phyloP scores from a whole-genome alignment of 2,113 vertebrate genomes.

The Rhodinocichla rosea region DNA sequence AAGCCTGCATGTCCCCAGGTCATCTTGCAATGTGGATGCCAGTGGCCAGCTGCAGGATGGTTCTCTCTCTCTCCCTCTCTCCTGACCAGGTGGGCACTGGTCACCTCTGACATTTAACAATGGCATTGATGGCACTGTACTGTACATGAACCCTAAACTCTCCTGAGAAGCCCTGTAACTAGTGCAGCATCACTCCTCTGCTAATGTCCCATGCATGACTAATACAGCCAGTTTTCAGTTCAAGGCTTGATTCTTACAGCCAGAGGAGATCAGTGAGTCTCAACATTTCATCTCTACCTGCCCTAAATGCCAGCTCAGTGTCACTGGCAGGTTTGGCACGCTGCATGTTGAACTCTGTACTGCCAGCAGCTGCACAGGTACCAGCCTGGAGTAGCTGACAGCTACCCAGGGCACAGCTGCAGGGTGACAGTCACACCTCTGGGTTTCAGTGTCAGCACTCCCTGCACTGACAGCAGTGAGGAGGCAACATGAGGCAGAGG shows the following conservation, averaged over 20 bases:
- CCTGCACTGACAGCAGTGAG: neutral
- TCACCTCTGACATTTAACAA: neutral
- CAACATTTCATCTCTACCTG: neutral
- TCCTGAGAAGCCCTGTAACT: neutral
- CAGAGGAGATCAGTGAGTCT: neutral
- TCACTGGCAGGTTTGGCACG: neutral
- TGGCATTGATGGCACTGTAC: neutral
- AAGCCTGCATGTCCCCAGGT: neutral
- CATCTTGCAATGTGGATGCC: neutral
- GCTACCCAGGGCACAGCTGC: neutral
- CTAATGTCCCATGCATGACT: no score
- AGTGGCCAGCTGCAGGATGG: fast-evolving
- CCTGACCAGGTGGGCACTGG: fast-evolving
- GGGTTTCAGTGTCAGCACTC: neutral
- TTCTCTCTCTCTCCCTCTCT: neutral
- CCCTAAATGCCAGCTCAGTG: neutral
- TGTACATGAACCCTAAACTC: neutral
- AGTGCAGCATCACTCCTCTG: neutral
- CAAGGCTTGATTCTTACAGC: neutral
- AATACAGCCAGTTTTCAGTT: neutral
- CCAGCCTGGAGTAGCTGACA: neutral
- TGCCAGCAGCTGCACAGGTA: neutral
- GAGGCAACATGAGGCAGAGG: neutral
- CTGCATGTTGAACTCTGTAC: neutral
- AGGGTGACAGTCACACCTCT: neutral